Conservation (phyloP, 2,797 vertebrate genomes). For the Galagoides demidoff region DNA sequence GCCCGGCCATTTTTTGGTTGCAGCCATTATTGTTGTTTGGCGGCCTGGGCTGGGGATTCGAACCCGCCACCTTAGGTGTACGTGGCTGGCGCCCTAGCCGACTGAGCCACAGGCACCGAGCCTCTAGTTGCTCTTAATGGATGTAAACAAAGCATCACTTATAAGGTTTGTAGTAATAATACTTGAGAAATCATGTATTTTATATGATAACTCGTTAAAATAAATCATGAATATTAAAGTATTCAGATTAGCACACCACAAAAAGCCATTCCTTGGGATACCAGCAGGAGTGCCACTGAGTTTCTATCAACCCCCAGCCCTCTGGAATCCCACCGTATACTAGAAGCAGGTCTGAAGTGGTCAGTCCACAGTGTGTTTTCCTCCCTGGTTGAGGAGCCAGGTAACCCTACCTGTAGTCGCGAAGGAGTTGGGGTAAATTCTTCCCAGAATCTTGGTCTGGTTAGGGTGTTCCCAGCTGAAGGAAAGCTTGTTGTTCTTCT, state of each 20-base stretch:
- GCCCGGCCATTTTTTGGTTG: too few species aligned
- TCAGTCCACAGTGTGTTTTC: neutral
- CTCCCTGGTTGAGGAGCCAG: neutral
- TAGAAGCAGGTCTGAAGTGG: neutral
- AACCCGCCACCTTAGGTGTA: too few species aligned
- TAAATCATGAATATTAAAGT: neutral
- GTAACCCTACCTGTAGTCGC: neutral
- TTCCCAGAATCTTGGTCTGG: neutral
- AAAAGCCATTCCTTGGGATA: neutral
- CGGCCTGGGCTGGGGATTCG: too few species aligned
- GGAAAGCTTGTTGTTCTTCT: accelerated
- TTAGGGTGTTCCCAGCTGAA: slow-evolving; percentile 76
- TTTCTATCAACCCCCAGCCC: neutral
- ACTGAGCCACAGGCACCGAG: too few species aligned
- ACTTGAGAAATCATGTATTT: neutral
- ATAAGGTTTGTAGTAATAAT: neutral
- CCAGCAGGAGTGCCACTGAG: neutral
- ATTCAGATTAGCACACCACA: neutral
- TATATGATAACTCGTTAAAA: neutral
- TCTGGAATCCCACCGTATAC: neutral
- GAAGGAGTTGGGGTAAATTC: accelerated
- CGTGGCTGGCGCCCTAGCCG: too few species aligned
- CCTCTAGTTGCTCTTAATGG: too few species aligned
- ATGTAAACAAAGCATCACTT: neutral
- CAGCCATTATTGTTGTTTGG: too few species aligned